Percentiles rank a stretch among this genome's conserved stretches.
Conservation (phyloP, 35 echinoderm and acorn worm genomes). For the Diadema setosum region DNA sequence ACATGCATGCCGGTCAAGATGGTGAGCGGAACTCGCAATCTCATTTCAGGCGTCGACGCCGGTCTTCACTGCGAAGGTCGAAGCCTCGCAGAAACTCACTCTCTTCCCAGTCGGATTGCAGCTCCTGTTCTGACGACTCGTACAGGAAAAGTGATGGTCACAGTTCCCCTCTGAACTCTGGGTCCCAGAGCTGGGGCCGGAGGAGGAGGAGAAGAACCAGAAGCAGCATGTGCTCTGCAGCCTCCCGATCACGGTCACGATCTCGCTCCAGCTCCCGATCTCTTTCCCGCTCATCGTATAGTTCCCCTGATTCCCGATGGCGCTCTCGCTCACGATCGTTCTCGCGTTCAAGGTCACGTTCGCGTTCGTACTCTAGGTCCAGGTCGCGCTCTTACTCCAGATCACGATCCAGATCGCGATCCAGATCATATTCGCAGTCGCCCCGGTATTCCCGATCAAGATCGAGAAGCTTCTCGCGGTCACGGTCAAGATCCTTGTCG, state of each 20-base stretch:
- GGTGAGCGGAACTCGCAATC: background rate
- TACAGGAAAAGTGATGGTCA: too few species aligned
- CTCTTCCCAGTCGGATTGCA: background rate
- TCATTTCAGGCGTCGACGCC: background rate
- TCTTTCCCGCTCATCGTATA: background rate
- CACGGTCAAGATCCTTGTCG: background rate
- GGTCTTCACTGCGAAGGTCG: background rate
- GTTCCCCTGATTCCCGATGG: background rate
- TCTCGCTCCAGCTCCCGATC: background rate
- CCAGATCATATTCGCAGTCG: background rate
- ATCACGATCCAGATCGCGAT: conserved; percentile 5
- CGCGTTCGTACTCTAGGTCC: background rate
- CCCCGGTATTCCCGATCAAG: background rate
- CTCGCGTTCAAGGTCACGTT: background rate
- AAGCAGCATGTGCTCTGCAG: background rate
- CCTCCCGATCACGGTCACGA: background rate
- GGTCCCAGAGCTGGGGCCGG: background rate
- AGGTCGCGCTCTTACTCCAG: background rate
- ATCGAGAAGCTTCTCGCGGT: background rate
- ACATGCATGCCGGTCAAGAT: background rate
- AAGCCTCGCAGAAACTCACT: background rate
- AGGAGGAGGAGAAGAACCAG: background rate
- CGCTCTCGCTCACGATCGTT: background rate
- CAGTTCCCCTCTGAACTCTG: background rate
- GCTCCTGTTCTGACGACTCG: background rate